A percentile compares a stretch with the other conserved stretches of the same genome.
Evolutionary conservation across 2,113 vertebrate genomes (phyloP).

Genomic region (Ailurus styani): DNA sequence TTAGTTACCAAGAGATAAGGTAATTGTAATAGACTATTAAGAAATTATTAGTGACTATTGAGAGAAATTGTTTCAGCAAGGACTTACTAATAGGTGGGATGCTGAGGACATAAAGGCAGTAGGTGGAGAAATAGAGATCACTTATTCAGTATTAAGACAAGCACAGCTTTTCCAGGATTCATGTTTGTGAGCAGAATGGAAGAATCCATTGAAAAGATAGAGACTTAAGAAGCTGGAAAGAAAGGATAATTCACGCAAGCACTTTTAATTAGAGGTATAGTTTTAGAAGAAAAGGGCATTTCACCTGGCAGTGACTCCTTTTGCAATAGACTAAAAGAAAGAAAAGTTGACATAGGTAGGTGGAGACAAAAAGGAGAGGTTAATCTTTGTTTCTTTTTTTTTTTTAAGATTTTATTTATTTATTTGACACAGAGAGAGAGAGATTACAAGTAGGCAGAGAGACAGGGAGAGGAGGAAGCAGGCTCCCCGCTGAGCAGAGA

Average conservation of each 20-base stretch:
- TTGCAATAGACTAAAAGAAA: background rate
- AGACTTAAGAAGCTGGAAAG: background rate
- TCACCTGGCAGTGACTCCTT: background rate
- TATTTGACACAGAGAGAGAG: too few relatives aligned
- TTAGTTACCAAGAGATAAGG: conserved; percentile 20
- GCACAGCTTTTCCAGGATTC: background rate
- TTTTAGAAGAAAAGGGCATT: conserved; percentile 20
- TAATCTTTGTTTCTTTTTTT: background rate
- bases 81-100: background rate
- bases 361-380: background rate
- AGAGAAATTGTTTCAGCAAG: background rate
- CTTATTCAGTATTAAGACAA: background rate
- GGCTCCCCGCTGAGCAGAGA: too few relatives aligned
- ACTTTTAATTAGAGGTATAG: background rate
- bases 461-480: too few relatives aligned
- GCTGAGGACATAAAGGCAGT: background rate
- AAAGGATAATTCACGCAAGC: background rate
- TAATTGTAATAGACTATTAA: background rate
- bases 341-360: background rate
- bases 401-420: too few relatives aligned
- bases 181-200: background rate
- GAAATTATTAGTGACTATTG: background rate
- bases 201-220: background rate
- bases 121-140: background rate
- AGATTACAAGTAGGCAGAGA: too few relatives aligned